A percentile compares a stretch with the other conserved stretches of the same genome.
These are phyloP conservation scores for Tor tambroides DNA, from an alignment of 2,113 vertebrate genomes.

Conservation along the genomic window DNA sequence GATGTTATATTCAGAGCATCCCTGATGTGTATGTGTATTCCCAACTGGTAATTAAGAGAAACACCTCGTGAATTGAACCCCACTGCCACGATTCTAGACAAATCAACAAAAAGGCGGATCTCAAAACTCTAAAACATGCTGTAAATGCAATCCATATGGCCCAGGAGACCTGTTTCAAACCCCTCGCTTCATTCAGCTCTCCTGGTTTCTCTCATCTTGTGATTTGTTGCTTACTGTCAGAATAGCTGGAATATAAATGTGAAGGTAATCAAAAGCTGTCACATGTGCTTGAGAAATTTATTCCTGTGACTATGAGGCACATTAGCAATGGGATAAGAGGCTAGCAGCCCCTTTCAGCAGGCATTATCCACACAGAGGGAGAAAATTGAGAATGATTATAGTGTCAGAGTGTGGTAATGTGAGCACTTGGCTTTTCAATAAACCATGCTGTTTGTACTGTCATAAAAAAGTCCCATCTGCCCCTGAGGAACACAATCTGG, in stretches of 20 bases:
- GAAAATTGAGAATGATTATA: slow-evolving; percentile 49
- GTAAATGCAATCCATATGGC: background rate
- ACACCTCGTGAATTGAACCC: background rate
- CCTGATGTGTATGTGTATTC: background rate
- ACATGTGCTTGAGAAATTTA: slow-evolving; percentile 21
- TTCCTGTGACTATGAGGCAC: slow-evolving; percentile 11
- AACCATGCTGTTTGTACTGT: slow-evolving; percentile 17
- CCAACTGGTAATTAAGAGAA: no score
- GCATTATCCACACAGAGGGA: slow-evolving; percentile 39
- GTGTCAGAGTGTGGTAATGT: slow-evolving; percentile 35
- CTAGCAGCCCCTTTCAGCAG: slow-evolving; percentile 12
- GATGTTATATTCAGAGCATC: background rate
- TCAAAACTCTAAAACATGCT: background rate
- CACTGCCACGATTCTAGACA: background rate
- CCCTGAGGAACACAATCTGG: slow-evolving; percentile 7
- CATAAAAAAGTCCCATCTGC: slow-evolving; percentile 31
- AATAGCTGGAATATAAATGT: slow-evolving; percentile 25
- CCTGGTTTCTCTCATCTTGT: slow-evolving; percentile 1
- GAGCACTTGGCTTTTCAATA: slow-evolving; percentile 40
- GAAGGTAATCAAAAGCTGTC: slow-evolving; percentile 30
- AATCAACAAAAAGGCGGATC: background rate
- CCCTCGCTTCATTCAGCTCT: background rate
- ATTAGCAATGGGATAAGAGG: slow-evolving; percentile 22
- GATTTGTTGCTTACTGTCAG: slow-evolving; percentile 23
- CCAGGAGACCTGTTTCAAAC: background rate